Conservation (phyloP, 1,140 invertebrate genomes). For the Neodiprion virginianus region DNA sequence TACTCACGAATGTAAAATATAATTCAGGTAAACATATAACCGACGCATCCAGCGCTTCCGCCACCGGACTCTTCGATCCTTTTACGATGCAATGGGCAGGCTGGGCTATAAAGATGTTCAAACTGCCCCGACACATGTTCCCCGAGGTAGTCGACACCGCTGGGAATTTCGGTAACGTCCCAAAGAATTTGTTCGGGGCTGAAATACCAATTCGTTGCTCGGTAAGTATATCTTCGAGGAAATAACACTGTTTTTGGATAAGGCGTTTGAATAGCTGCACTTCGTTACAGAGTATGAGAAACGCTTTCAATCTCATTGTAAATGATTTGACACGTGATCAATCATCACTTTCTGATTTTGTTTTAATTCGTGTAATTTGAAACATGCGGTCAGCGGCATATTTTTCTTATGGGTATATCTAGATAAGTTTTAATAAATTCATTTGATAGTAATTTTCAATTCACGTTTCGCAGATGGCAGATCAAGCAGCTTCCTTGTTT, state of each 20-base stretch:
- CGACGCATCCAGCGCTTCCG: slow-evolving; percentile 88
- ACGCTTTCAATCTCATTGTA: too few species aligned
- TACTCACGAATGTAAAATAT: background rate
- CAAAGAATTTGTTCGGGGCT: slow-evolving; percentile 73
- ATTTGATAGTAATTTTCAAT: slow-evolving; percentile 36
- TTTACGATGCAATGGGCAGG: slow-evolving; percentile 84
- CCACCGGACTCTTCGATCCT: slow-evolving; percentile 93
- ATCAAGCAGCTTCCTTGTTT: slow-evolving; percentile 89
- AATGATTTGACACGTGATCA: too few species aligned
- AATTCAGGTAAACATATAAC: slow-evolving; percentile 70
- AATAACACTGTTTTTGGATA: too few species aligned
- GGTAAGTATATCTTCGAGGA: slow-evolving; percentile 63
- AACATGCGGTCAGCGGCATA: too few species aligned
- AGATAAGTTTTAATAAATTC: slow-evolving; percentile 5
- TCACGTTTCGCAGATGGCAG: slow-evolving; percentile 67
- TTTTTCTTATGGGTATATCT: background rate
- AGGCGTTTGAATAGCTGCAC: too few species aligned
- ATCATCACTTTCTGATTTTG: too few species aligned
- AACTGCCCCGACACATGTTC: slow-evolving; percentile 76
- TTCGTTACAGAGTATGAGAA: too few species aligned
- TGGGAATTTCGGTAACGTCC: slow-evolving; percentile 73
- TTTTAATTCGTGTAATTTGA: too few species aligned
- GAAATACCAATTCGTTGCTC: slow-evolving; percentile 79
- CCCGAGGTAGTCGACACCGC: slow-evolving; percentile 83
- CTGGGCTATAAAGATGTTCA: slow-evolving; percentile 74